phyloP scores from a whole-genome alignment of 2,888 invertebrate genomes.

The Monochamus alternatus region DNA sequence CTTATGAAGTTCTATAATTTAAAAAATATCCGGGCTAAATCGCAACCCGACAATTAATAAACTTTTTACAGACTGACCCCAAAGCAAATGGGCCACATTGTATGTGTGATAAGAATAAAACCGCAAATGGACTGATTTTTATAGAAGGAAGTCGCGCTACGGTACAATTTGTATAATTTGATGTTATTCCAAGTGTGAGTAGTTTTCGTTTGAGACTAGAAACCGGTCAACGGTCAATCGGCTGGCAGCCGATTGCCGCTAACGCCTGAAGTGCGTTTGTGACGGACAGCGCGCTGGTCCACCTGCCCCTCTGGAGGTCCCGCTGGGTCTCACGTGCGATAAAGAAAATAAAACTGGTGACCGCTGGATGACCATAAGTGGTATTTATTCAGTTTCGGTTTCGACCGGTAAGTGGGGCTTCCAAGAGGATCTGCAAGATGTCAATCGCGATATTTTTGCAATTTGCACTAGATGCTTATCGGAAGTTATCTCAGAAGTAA shows the following conservation, averaged over 20 bases:
- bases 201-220: not conserved
- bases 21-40: no score
- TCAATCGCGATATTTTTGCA: conserved; percentile 33
- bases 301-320: conserved; percentile 46
- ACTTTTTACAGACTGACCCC: no score
- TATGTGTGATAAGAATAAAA: no score
- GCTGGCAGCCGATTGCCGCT: conserved; percentile 48
- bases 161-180: no score
- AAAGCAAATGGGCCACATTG: no score
- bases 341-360: conserved; percentile 34
- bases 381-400: conserved; percentile 39
- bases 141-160: no score
- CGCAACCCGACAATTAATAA: no score
- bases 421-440: conserved; percentile 25
- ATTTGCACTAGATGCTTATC: conserved; percentile 32
- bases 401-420: conserved; percentile 31
- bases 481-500: not conserved
- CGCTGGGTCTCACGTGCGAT: conserved; percentile 32
- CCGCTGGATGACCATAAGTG: conserved; percentile 22
- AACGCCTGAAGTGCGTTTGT: conserved; percentile 48
- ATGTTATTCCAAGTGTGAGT: no score
- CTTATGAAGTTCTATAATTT: no score
- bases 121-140: no score
- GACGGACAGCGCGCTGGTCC: conserved; percentile 42
- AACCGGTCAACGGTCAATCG: conserved; percentile 40